These are phyloP conservation scores for Notolabrus celidotus DNA, from an alignment of 2,797 vertebrate genomes.

Conservation along the genomic window DNA sequence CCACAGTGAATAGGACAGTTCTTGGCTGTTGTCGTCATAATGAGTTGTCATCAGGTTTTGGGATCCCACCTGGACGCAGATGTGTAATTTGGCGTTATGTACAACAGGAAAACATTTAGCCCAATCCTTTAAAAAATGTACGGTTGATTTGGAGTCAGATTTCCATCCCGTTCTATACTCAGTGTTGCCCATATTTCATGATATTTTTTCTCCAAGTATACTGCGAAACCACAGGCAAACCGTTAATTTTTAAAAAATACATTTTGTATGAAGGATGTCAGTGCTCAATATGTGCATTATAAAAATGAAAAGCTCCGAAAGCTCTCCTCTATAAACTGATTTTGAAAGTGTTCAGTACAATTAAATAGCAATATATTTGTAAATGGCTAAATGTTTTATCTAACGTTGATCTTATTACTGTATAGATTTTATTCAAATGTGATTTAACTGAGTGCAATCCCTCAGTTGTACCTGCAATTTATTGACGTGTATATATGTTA, in stretches of 20 bases:
- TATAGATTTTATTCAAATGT: slow-evolving; percentile 85
- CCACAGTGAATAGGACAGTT: slow-evolving; percentile 91
- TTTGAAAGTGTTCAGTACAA: slow-evolving; percentile 82
- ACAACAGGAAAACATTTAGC: slow-evolving; percentile 82
- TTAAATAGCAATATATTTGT: slow-evolving; percentile 91
- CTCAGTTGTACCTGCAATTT: slow-evolving; percentile 79
- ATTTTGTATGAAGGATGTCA: slow-evolving; percentile 88
- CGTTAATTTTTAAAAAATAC: slow-evolving; percentile 57
- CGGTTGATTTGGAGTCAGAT: slow-evolving; percentile 73
- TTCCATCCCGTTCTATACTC: slow-evolving; percentile 64
- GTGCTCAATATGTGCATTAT: slow-evolving; percentile 85
- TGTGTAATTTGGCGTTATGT: slow-evolving; percentile 83
- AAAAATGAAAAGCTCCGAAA: slow-evolving; percentile 80
- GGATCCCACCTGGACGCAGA: slow-evolving; percentile 75
- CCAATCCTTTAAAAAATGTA: slow-evolving; percentile 75
- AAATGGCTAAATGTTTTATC: slow-evolving; percentile 88
- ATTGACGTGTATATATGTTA: slow-evolving; percentile 71
- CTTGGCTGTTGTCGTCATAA: slow-evolving; percentile 83
- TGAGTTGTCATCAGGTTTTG: slow-evolving; percentile 64
- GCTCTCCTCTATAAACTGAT: slow-evolving; percentile 78
- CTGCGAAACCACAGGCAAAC: slow-evolving; percentile 70
- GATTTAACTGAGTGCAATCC: slow-evolving; percentile 77
- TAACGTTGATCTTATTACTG: slow-evolving; percentile 84
- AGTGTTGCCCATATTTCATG: slow-evolving; percentile 71
- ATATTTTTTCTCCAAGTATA: slow-evolving; percentile 67